These are phyloP conservation scores for Aldabrachelys gigantea DNA, from an alignment of 2,113 vertebrate species.

Conservation along the genomic window DNA sequence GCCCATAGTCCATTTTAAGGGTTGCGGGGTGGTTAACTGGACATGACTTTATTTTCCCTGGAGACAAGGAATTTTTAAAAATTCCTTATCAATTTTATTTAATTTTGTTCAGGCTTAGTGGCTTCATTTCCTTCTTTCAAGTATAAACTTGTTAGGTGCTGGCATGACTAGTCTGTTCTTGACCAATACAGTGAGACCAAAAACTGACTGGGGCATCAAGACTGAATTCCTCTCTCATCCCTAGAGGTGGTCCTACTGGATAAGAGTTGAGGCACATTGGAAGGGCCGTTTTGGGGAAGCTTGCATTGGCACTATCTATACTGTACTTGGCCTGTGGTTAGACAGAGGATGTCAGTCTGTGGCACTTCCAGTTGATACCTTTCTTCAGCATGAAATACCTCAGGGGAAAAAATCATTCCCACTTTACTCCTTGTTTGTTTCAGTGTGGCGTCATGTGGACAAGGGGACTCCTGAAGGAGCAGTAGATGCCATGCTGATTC, in stretches of 20 bases:
- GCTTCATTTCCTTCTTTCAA: background rate
- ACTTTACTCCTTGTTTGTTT: fast-evolving
- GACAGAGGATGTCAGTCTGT: fast-evolving
- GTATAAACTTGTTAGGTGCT: background rate
- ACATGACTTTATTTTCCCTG: background rate
- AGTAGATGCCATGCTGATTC: conserved; percentile 87
- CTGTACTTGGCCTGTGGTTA: fast-evolving
- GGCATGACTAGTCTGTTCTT: background rate
- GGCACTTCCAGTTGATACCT: fast-evolving
- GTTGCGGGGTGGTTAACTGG: background rate
- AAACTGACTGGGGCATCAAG: background rate
- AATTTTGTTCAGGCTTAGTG: background rate
- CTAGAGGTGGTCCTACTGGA: background rate
- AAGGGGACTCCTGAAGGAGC: conserved; percentile 88
- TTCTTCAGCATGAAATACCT: background rate
- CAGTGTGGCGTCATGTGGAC: conserved; percentile 97
- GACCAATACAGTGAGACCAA: background rate
- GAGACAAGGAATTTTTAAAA: background rate
- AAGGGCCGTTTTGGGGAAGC: background rate
- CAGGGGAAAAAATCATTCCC: fast-evolving
- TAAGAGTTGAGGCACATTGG: background rate
- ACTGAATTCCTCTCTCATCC: background rate
- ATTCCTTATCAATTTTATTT: background rate
- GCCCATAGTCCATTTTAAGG: background rate
- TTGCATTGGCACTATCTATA: fast-evolving